Conservation (phyloP, 2,797 vertebrate genomes). For the Neosilurus hyrtlii region DNA sequence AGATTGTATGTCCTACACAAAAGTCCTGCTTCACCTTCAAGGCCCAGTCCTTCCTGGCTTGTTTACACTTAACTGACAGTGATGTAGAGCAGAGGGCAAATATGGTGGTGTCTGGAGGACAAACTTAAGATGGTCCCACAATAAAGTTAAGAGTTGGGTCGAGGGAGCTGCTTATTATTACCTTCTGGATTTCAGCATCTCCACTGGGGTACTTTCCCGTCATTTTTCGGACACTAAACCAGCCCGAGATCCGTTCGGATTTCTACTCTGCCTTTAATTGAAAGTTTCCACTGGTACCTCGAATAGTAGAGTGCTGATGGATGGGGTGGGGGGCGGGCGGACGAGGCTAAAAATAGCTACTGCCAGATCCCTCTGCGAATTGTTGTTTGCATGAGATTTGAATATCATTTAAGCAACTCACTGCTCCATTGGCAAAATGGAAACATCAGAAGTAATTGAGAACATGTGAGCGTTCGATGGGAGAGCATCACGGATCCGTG, state of each 20-base stretch:
- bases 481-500: not conserved
- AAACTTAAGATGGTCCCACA: slow-evolving; percentile 10
- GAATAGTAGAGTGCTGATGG: slow-evolving; percentile 67
- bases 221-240: slow-evolving; percentile 46
- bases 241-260: slow-evolving; percentile 48
- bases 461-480: slow-evolving; percentile 35
- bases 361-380: slow-evolving; percentile 72
- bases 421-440: slow-evolving; percentile 43
- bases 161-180: slow-evolving; percentile 3
- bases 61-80: slow-evolving; percentile 61
- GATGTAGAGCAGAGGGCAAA: slow-evolving; percentile 60
- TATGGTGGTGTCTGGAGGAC: slow-evolving; percentile 49
- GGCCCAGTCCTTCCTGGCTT: slow-evolving; percentile 50
- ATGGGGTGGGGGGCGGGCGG: slow-evolving; percentile 43
- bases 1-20: slow-evolving; percentile 10
- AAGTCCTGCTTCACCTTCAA: slow-evolving; percentile 51
- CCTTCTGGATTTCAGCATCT: slow-evolving; percentile 21
- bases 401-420: slow-evolving; percentile 66
- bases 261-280: slow-evolving; percentile 62
- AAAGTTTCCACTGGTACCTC: slow-evolving; percentile 75
- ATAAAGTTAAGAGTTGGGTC: slow-evolving; percentile 1
- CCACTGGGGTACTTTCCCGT: slow-evolving; percentile 55
- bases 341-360: slow-evolving; percentile 74
- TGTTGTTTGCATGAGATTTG: slow-evolving; percentile 72
- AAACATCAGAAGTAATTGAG: slow-evolving; percentile 46